Evolutionary conservation across 2,888 invertebrate genomes (phyloP).

Genomic region (Prenolepis imparis): DNA sequence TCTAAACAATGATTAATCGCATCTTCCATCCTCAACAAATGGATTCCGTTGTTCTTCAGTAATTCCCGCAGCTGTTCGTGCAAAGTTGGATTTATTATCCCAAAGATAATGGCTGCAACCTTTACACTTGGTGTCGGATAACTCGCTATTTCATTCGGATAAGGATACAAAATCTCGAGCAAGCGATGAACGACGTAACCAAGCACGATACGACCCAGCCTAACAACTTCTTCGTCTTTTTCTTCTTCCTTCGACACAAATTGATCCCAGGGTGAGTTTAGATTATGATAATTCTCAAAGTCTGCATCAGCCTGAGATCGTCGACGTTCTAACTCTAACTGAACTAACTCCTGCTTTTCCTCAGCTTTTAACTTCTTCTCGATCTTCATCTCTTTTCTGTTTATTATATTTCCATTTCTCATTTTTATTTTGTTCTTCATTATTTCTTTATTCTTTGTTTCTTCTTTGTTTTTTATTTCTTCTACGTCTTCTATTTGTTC

Average conservation of each 20-base stretch:
- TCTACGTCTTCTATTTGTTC: conserved; percentile 81
- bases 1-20: conserved; percentile 89
- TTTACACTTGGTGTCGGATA: conserved; percentile 85
- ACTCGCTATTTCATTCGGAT: conserved; percentile 83
- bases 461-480: conserved; percentile 18
- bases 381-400: neutral
- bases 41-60: conserved; percentile 85
- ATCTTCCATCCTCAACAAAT: conserved; percentile 86
- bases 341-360: neutral
- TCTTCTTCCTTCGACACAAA: conserved; percentile 86
- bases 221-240: conserved; percentile 84
- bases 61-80: conserved; percentile 86
- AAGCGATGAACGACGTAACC: conserved; percentile 88
- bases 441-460: conserved; percentile 77
- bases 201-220: conserved; percentile 86
- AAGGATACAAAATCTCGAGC: conserved; percentile 87
- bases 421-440: neutral
- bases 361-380: neutral
- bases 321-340: conserved; percentile 87
- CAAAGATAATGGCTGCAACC: conserved; percentile 86
- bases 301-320: conserved; percentile 88
- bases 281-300: conserved; percentile 88
- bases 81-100: conserved; percentile 84
- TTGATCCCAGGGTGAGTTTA: conserved; percentile 87
- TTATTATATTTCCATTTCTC: neutral